phyloP scores from a whole-genome alignment of 2,113 vertebrate species.

The Sylvilagus bachmani region DNA sequence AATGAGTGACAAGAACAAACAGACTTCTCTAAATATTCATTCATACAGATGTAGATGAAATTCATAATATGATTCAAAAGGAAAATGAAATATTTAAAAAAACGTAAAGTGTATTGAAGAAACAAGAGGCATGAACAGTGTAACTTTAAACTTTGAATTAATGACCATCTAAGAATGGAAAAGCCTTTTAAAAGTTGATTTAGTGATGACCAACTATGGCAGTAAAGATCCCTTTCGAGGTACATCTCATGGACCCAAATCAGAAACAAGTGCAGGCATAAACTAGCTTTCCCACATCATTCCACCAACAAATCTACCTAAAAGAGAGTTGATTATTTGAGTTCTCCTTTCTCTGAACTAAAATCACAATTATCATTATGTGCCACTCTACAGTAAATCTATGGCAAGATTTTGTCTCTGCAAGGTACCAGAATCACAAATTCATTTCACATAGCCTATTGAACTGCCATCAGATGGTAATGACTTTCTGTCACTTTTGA shows the following conservation, averaged over 20 bases:
- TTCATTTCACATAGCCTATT: constrained; percentile 75
- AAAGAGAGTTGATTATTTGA: neutral
- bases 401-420: neutral
- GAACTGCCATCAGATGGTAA: constrained; percentile 75
- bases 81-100: constrained; percentile 51
- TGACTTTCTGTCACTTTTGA: constrained; percentile 85
- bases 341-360: neutral
- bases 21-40: neutral
- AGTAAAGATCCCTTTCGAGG: neutral
- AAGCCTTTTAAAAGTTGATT: constrained; percentile 29
- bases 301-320: neutral
- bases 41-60: constrained; percentile 49
- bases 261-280: neutral
- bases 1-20: neutral
- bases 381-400: neutral
- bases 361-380: neutral
- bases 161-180: neutral
- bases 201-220: neutral
- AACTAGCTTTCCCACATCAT: neutral
- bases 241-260: neutral
- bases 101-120: neutral
- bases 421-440: constrained; percentile 68
- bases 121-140: neutral
- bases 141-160: constrained; percentile 36
- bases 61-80: constrained; percentile 34